Base-by-base conservation (phyloP, 2,888 invertebrate species). In the Caenorhabditis doughertyi region DNA sequence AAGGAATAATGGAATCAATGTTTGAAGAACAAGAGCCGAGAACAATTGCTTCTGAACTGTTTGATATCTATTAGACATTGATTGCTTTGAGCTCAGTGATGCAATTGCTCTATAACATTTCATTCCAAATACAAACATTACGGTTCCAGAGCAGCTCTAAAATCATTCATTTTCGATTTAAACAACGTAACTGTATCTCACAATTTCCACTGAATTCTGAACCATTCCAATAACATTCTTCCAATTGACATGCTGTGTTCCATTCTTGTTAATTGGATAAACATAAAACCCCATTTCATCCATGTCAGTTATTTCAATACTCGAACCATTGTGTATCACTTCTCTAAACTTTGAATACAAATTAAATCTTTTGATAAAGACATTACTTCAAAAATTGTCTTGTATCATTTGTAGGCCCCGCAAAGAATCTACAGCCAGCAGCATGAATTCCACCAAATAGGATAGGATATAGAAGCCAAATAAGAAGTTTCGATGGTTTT, bases 41-140 rank as follows among this genome's bases (percentile, higher is more conserved):
- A 70, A 56, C 16, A 70, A 29, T 29, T 70, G 70, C 4, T 21
- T 55, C 21, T 70, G 70, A 13, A 47, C 21, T 8, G 70, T 29
- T 47, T 32, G 27, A 21, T 27, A 70, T 16, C 32, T 32, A 7
- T n/a, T 32, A 1, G 70, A 56, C 8, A 3, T 51, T 11, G 18
- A 18, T 5, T 11, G 27, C 2, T 13, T 44, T 3, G 49, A 49
- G 7, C 29, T 29, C 7, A 70, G 27, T 2, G 11, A 29, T 7
- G 21, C 23, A 16, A 70, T 70, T 11, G 9, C 29, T 13, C 32
- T 25, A 21, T 70, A 70, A 47, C 56, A 70, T 29, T 70, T 56
- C 9, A 25, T 9, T 11, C 56, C 70, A 23, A 70, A 70, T n/a
- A 29, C 13, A 16, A 25, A 29, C 56, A 70, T 70, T 27, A 56